Percentiles rank a stretch among this genome's conserved stretches.
These are phyloP conservation scores for Magallana nippona DNA, from an alignment of 2,888 invertebrate species.

Conservation along the genomic window DNA sequence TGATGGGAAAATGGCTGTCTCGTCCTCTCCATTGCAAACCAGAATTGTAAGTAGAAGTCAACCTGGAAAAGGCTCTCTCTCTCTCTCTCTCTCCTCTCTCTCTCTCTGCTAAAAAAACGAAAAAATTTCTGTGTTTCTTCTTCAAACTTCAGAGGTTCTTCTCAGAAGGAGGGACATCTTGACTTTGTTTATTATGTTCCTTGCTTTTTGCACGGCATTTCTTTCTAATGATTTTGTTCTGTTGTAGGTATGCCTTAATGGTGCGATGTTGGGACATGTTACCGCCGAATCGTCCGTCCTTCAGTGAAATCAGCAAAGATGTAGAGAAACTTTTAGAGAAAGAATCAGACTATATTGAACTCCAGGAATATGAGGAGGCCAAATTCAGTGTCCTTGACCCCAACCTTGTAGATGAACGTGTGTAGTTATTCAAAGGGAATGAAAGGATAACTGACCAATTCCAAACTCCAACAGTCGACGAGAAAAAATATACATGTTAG, in stretches of 20 bases:
- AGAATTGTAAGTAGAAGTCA: constrained; percentile 83
- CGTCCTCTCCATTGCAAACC: constrained; percentile 96
- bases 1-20: constrained; percentile 91
- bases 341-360: constrained; percentile 95
- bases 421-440: constrained; percentile 47
- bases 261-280: constrained; percentile 96
- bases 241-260: constrained; percentile 90
- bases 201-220: background rate
- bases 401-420: constrained; percentile 62
- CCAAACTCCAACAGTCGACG: background rate
- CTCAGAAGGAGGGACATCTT: too few relatives aligned
- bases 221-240: constrained; percentile 9
- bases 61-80: background rate
- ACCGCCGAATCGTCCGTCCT: constrained; percentile 90
- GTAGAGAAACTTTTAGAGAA: constrained; percentile 91
- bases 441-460: background rate
- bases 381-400: constrained; percentile 62
- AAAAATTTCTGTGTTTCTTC: too few relatives aligned
- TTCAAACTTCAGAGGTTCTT: too few relatives aligned
- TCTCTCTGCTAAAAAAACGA: background rate
- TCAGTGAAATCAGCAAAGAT: constrained; percentile 89
- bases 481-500: background rate
- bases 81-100: background rate
- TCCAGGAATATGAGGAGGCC: constrained; percentile 58
- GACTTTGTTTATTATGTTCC: too few relatives aligned